Percentiles rank a stretch among this genome's conserved stretches.
Conservation (phyloP, 2,113 vertebrate genomes). For the Passer montanus region DNA sequence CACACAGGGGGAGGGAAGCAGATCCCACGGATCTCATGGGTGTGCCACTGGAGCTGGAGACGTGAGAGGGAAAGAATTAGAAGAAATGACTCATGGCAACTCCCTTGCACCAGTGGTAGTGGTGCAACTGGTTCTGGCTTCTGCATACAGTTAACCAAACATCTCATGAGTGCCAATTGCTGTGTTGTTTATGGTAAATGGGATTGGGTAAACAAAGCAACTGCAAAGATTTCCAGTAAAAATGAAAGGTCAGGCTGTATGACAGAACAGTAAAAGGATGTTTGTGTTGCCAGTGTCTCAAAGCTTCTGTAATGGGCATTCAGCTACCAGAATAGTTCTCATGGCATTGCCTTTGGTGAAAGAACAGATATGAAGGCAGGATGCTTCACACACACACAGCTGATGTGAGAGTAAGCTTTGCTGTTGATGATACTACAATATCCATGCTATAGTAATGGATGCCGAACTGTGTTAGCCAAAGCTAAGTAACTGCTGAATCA, state of each 20-base stretch:
- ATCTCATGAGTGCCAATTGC: not conserved
- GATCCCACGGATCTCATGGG: not conserved
- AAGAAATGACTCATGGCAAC: not conserved
- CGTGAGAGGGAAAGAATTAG: not conserved
- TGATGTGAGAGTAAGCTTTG: not conserved
- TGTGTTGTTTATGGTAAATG: not conserved
- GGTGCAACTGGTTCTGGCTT: not conserved
- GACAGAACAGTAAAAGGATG: not conserved
- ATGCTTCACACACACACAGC: not conserved
- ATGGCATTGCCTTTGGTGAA: not conserved
- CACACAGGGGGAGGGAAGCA: not conserved
- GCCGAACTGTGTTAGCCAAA: conserved; percentile 1
- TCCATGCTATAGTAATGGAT: not conserved
- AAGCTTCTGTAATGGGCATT: not conserved
- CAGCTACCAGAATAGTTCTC: not conserved
- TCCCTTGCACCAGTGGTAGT: not conserved
- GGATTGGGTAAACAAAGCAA: not conserved
- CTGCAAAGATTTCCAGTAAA: not conserved
- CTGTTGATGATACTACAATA: not conserved
- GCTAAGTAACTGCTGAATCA: not conserved
- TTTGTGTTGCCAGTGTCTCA: not conserved
- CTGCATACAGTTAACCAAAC: not conserved
- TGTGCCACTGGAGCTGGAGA: not conserved
- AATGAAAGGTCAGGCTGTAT: not conserved
- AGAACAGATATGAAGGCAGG: not conserved